Evolutionary conservation across 2,888 invertebrate species (phyloP).

Genomic region (Pyralis farinalis): DNA sequence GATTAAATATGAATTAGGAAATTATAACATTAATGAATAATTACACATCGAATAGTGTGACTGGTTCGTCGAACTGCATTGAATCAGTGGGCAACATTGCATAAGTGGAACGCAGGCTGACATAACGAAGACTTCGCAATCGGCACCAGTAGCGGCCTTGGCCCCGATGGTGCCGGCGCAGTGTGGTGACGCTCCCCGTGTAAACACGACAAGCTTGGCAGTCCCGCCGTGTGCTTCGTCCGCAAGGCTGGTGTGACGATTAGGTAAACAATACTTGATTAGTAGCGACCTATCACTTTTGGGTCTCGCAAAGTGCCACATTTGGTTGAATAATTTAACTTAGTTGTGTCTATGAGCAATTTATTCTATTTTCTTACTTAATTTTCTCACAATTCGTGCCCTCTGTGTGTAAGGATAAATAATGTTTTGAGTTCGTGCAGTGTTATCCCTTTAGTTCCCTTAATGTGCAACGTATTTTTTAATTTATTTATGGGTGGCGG

Average conservation of each 20-base stretch:
- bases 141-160: conserved; percentile 56
- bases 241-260: conserved; percentile 36
- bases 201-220: conserved; percentile 16
- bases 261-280: conserved; percentile 7
- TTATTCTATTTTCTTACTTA: no score
- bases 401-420: no score
- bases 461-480: no score
- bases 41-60: conserved; percentile 13
- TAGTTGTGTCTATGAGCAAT: no score
- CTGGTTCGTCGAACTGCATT: conserved; percentile 68
- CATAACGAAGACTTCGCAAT: conserved; percentile 76
- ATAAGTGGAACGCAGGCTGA: conserved; percentile 77
- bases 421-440: no score
- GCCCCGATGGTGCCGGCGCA: conserved; percentile 49
- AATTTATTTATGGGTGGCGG: no score
- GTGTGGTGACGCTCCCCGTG: conserved; percentile 23
- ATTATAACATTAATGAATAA: conserved; percentile 11
- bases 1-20: conserved; percentile 10
- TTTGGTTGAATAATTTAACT: no score
- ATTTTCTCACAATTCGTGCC: no score
- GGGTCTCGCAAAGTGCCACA: neutral
- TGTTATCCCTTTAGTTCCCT: no score
- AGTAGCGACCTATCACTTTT: conserved; percentile 12
- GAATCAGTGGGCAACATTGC: conserved; percentile 62
- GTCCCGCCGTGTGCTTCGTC: conserved; percentile 27